Evolutionary conservation across 2,113 vertebrate species (phyloP), one percentile per base, ranked within the genome.

Genomic region (Lepisosteus oculatus): DNA sequence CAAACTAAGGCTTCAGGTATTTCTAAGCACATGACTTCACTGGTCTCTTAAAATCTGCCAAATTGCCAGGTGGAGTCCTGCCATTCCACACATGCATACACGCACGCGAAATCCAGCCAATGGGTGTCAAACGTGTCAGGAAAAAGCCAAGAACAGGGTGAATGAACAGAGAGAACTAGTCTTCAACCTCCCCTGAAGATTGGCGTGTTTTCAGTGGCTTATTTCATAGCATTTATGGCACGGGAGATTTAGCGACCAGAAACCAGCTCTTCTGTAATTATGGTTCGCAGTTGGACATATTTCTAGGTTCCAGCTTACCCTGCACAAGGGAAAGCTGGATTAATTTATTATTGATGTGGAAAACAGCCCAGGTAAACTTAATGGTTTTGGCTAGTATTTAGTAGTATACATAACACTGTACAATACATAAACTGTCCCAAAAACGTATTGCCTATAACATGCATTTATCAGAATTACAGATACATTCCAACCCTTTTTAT

Each of bases 161-260:
- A 29, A 29, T 29, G 29, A 87, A 86, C 86, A 89, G 88, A 89
- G 70, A 78, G 64, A 44, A 79, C 80, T 82, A 51, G 47, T 51
- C 47, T 51, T 83, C 69, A 43, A 77, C 74, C 72, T 77, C 79
- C 76, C 75, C 61, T 9, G 9, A 5, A 5, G 55, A 59, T 65
- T 76, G 80, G 81, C 68, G 55, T 78, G 75, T 72, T 80, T 80
- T 76, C 71, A 75, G 73, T 75, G 80, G 81, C 82, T 87, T 85
- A 80, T 81, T 85, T 80, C 76, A 82, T 80, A 81, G 80, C 43
- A 62, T 82, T 82, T 79, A 83, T 43, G 65, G 56, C 77, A 77
- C 0, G 29, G 57, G 75, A 82, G 78, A 81, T 74, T 83, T 77
- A 74, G 72, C 72, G 77, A 79, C 74, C 80, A 79, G 75, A 80